Percentiles rank a stretch among this genome's conserved stretches.
phyloP scores from a whole-genome alignment of 2,113 vertebrate genomes.

The Raja brachyura region DNA sequence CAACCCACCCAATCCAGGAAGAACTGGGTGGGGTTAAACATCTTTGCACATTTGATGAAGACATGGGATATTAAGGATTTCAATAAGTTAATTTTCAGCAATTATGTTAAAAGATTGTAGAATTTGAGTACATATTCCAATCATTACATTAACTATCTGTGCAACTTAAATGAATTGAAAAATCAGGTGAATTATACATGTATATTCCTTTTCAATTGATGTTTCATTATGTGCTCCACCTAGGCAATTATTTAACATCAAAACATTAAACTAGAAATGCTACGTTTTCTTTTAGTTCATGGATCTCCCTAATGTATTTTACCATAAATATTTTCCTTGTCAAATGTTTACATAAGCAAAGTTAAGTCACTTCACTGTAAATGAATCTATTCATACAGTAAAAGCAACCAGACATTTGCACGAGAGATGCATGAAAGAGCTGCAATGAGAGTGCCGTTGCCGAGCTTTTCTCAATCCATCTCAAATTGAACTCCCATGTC shows the following conservation, averaged over 20 bases:
- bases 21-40: not conserved
- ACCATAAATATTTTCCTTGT: constrained; percentile 9
- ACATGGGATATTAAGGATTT: not conserved
- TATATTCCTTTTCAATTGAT: not conserved
- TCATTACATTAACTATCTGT: not conserved
- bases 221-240: not conserved
- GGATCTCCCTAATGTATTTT: not conserved
- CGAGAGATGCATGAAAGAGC: not conserved
- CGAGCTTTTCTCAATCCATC: not conserved
- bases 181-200: not conserved
- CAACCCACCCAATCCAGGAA: not conserved
- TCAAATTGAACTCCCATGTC: constrained; percentile 8
- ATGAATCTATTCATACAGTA: constrained; percentile 10
- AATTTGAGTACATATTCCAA: not conserved
- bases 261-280: not conserved
- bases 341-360: constrained; percentile 6
- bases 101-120: not conserved
- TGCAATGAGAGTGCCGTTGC: not conserved
- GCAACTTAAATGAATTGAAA: not conserved
- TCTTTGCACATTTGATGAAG: not conserved
- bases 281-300: not conserved
- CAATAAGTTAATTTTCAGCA: not conserved
- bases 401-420: not conserved
- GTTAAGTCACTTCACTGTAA: not conserved
- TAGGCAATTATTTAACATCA: not conserved